Evolutionary conservation across 1,140 invertebrate genomes (phyloP), one percentile per base, ranked within the genome.

Genomic region (Uloborus diversus): DNA sequence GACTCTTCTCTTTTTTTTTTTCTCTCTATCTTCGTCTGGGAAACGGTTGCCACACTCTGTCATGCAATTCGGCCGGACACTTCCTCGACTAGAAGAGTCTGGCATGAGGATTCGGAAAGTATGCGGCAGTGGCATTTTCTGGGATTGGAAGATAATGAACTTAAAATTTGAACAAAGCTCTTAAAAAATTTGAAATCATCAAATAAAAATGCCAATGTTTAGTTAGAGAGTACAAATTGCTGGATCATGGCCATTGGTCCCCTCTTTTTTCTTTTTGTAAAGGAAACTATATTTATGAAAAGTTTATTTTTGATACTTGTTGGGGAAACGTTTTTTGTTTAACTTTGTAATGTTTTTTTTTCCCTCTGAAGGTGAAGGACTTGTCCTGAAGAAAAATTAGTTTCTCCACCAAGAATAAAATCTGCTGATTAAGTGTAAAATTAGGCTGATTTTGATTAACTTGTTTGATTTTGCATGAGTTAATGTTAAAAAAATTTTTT

Each of bases 241-340:
- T 35, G 33, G n/a, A 17, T 28, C 20, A n/a, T 28, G 20, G 20
- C 9, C n/a, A 4, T 9, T 5, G 53, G 56, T 28, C n/a, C n/a
- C 51, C 25, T 53, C 9, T 23, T 9, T 11, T 9, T 23, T 33
- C n/a, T 57, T 56, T 70, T 70, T 57, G 68, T 70, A 61, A 61
- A 59, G 23, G 33, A 73, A 61, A 61, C n/a, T 59, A 59, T 59
- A 47, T 73, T 61, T 73, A 61, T 70, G 33, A 70, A 61, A 61
- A 73, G 57, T 73, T 73, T 73, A 73, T 73, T 73, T 73, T 73
- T 73, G 69, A 73, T 73, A 73, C 9, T n/a, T 73, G 69, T 73
- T 73, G 69, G 69, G 42, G 69, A 61, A 71, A 71, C 53, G 5
- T n/a, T 71, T 71, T 20, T 49, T 66, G 20, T 32, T 47, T 61